phyloP scores from a whole-genome alignment of 2,113 vertebrate genomes.

The Pimephales promelas region DNA sequence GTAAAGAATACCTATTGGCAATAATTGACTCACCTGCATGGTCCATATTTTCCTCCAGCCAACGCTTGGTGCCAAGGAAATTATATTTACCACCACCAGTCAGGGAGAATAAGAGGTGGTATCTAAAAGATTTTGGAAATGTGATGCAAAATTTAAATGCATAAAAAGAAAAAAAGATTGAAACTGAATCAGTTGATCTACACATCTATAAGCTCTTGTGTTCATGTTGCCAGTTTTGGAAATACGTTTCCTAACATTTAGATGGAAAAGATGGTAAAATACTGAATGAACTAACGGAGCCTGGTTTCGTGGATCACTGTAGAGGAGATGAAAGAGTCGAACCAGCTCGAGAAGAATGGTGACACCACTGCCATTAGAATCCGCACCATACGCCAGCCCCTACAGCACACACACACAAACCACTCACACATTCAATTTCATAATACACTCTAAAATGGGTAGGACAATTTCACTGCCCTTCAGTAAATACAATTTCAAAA shows the following conservation, averaged over 20 bases:
- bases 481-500: neutral
- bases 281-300: slow-evolving; percentile 66
- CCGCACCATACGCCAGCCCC: slow-evolving; percentile 79
- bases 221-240: neutral
- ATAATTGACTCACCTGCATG: slow-evolving; percentile 68
- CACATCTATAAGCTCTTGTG: neutral
- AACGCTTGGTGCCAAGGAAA: slow-evolving; percentile 78
- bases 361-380: slow-evolving; percentile 80
- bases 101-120: slow-evolving; percentile 75
- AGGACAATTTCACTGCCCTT: neutral
- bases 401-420: slow-evolving; percentile 49
- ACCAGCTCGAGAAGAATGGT: slow-evolving; percentile 74
- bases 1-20: neutral
- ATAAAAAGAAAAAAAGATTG: neutral
- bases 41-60: slow-evolving; percentile 80
- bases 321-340: slow-evolving; percentile 77
- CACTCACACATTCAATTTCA: slow-evolving; percentile 12
- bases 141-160: slow-evolving; percentile 56
- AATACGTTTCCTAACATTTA: neutral
- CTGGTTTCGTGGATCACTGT: slow-evolving; percentile 68
- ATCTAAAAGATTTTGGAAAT: slow-evolving; percentile 52
- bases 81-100: slow-evolving; percentile 80
- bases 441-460: neutral
- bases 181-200: neutral
- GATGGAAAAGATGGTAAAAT: no score